Percentiles rank a stretch among this genome's conserved stretches.
Evolutionary conservation across 2,888 invertebrate species (phyloP).

Genomic region (Drosophila melanosoma): DNA sequence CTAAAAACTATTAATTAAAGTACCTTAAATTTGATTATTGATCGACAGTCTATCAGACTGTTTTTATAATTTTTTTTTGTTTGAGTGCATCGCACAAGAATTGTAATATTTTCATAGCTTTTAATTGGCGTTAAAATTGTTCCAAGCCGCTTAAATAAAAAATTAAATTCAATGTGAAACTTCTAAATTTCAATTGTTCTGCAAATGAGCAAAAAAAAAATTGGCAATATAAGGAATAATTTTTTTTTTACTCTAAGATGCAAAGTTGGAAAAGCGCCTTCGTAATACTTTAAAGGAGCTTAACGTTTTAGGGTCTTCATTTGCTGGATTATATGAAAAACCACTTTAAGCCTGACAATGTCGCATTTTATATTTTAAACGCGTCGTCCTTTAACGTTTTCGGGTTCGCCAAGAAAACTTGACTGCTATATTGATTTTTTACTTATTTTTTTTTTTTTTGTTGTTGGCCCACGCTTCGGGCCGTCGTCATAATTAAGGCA

Average conservation of each 20-base stretch:
- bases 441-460: constrained; percentile 48
- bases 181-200: constrained; percentile 40
- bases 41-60: neutral
- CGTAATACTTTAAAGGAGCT: neutral
- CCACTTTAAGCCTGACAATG: constrained; percentile 27
- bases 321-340: constrained; percentile 10
- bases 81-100: constrained; percentile 24
- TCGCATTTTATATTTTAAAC: constrained; percentile 27
- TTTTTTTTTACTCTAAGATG: neutral
- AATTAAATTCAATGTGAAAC: constrained; percentile 47
- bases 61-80: neutral
- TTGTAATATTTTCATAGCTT: constrained; percentile 68
- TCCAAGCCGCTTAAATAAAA: constrained; percentile 35
- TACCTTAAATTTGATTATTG: neutral
- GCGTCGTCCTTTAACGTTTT: constrained; percentile 53
- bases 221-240: neutral
- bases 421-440: constrained; percentile 55
- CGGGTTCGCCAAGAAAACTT: constrained; percentile 25
- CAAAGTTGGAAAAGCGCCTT: neutral
- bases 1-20: accelerated
- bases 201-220: neutral
- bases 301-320: neutral
- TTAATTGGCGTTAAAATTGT: constrained; percentile 29
- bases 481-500: constrained; percentile 65
- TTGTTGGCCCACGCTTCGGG: constrained; percentile 36